Percentiles rank a stretch among this genome's conserved stretches.
phyloP scores from a whole-genome alignment of 2,797 vertebrate species.

The Lycodopsis pacificus region DNA sequence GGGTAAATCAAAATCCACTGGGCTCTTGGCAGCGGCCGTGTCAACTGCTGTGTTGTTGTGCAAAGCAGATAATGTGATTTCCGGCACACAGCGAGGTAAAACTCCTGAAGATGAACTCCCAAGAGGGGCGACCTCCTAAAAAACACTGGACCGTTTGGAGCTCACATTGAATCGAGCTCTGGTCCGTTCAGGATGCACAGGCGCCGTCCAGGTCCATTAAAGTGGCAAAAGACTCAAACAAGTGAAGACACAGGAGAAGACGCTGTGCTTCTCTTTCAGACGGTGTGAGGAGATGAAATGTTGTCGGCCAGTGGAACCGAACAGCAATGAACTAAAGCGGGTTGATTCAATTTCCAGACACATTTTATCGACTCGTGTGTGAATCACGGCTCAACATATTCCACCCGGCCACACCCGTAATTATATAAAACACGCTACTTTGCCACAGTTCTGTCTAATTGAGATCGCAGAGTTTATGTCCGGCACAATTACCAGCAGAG shows the following conservation, averaged over 20 bases:
- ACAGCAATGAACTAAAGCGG: slow-evolving; percentile 17
- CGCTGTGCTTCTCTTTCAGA: not conserved
- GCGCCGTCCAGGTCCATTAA: slow-evolving; percentile 18
- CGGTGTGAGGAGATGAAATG: slow-evolving; percentile 11
- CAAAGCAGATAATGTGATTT: slow-evolving; percentile 77
- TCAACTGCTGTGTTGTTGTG: slow-evolving; percentile 67
- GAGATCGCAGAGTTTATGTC: slow-evolving; percentile 7
- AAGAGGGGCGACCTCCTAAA: slow-evolving; percentile 53
- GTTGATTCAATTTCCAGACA: slow-evolving; percentile 40
- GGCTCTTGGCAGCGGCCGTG: slow-evolving; percentile 51
- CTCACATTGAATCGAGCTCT: slow-evolving; percentile 34
- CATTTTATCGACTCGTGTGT: slow-evolving; percentile 26
- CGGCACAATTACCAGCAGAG: not conserved
- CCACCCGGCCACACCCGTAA: slow-evolving; percentile 6
- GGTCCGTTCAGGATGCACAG: slow-evolving; percentile 48
- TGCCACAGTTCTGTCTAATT: not conserved
- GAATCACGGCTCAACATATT: slow-evolving; percentile 16
- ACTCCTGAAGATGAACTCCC: slow-evolving; percentile 57
- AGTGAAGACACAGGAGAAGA: not conserved
- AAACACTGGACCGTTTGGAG: slow-evolving; percentile 39
- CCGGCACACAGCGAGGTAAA: slow-evolving; percentile 56
- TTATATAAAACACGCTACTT: not conserved
- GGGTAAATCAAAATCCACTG: slow-evolving; percentile 46
- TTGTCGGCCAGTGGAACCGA: slow-evolving; percentile 29
- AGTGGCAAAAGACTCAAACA: slow-evolving; percentile 11